These are phyloP conservation scores for Pelochelys cantorii DNA, from an alignment of 2,797 vertebrate species.

Conservation along the genomic window DNA sequence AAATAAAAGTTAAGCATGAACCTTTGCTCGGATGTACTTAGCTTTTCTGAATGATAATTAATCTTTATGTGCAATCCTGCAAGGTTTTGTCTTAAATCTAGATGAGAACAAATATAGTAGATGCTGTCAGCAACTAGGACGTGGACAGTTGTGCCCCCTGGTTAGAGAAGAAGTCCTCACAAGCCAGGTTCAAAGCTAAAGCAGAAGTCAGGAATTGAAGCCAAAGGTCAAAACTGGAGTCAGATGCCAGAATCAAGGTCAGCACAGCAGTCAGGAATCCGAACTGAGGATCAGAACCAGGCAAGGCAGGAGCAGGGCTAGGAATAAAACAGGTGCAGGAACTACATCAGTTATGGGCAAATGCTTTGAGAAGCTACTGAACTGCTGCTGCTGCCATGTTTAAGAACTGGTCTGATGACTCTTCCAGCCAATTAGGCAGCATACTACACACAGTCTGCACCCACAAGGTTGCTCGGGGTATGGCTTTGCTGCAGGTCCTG, in stretches of 20 bases:
- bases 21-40: not conserved
- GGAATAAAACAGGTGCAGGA: not conserved
- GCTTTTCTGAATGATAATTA: conserved; percentile 35
- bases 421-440: not conserved
- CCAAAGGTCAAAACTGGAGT: not conserved
- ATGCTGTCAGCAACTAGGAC: not conserved
- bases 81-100: conserved; percentile 43
- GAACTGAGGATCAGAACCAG: not conserved
- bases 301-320: not conserved
- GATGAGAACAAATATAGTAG: conserved; percentile 10
- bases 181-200: not conserved
- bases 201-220: not conserved
- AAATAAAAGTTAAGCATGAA: not conserved
- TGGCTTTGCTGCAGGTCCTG: not conserved
- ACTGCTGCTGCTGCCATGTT: not conserved
- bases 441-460: not conserved
- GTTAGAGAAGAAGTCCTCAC: not conserved
- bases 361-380: not conserved
- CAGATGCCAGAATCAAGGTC: not conserved
- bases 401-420: not conserved
- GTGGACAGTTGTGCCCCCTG: not conserved
- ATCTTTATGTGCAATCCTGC: not conserved
- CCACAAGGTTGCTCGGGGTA: not conserved
- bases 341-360: not conserved
- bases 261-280: not conserved